Evolutionary conservation across 2,797 vertebrate genomes (phyloP).

Genomic region (Myotis pilosus): DNA sequence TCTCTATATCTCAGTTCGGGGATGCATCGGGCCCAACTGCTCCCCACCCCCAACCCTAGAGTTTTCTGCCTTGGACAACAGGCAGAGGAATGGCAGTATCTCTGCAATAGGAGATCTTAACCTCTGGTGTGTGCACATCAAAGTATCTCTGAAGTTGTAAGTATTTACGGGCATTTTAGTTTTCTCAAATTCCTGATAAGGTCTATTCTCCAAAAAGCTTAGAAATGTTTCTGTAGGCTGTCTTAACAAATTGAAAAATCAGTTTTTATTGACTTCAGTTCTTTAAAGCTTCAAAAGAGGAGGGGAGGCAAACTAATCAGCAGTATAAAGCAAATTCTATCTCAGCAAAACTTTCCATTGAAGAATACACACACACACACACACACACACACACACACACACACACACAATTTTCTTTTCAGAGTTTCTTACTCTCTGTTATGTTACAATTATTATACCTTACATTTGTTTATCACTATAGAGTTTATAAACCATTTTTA

Average conservation of each 20-base stretch:
- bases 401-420: background rate
- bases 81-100: background rate
- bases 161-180: background rate
- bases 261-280: constrained; percentile 25
- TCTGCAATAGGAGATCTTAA: background rate
- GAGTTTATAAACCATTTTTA: background rate
- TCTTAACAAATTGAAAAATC: constrained; percentile 2
- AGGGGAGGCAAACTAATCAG: background rate
- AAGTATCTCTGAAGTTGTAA: background rate
- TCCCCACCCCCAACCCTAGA: background rate
- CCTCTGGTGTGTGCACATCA: background rate
- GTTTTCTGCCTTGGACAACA: constrained; percentile 3
- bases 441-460: background rate
- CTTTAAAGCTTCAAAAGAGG: background rate
- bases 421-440: constrained; percentile 1
- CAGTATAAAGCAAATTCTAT: background rate
- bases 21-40: background rate
- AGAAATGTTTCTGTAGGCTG: background rate
- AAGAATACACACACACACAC: background rate
- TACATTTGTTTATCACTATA: background rate
- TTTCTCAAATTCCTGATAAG: constrained; percentile 6
- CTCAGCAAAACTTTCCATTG: background rate
- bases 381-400: background rate
- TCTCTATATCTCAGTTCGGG: background rate
- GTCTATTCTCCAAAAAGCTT: background rate